Conservation (phyloP, 2,113 vertebrate genomes). For the Bambusicola thoracicus region DNA sequence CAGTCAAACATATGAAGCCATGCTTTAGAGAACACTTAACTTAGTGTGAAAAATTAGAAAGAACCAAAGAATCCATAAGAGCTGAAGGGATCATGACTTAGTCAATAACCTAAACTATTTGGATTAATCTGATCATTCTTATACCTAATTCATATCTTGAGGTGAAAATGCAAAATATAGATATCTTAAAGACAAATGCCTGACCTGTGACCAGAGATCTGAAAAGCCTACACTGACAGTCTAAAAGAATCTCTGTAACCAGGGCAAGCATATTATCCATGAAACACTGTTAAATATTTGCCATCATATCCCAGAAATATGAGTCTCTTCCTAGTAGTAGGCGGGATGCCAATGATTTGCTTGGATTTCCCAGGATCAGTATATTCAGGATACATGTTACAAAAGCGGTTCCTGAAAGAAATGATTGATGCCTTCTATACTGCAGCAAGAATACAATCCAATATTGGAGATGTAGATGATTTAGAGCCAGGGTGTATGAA, state of each 20-base stretch:
- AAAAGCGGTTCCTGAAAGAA: slow-evolving; percentile 30
- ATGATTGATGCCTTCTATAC: slow-evolving; percentile 24
- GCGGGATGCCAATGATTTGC: not conserved
- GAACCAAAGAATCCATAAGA: not conserved
- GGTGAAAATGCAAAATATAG: not conserved
- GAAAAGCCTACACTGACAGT: not conserved
- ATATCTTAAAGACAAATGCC: not conserved
- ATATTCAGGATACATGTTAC: not conserved
- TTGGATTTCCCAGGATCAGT: not conserved
- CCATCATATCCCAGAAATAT: not conserved
- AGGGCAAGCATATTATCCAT: not conserved
- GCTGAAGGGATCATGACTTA: not conserved
- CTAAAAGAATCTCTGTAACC: not conserved
- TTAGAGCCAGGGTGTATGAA: slow-evolving; percentile 51
- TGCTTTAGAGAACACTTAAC: not conserved
- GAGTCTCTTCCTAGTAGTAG: not conserved
- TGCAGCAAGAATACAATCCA: not conserved
- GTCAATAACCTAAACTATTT: not conserved
- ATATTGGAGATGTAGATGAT: slow-evolving; percentile 34
- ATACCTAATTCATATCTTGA: not conserved
- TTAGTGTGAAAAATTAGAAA: not conserved
- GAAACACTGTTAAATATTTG: slow-evolving; percentile 4
- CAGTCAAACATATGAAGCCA: not conserved
- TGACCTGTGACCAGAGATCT: not conserved
- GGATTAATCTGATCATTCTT: not conserved